Percentiles rank a stretch among this genome's conserved stretches.
Evolutionary conservation across 2,797 vertebrate species (phyloP).

Genomic region (Hydrocynus forskahlii): DNA sequence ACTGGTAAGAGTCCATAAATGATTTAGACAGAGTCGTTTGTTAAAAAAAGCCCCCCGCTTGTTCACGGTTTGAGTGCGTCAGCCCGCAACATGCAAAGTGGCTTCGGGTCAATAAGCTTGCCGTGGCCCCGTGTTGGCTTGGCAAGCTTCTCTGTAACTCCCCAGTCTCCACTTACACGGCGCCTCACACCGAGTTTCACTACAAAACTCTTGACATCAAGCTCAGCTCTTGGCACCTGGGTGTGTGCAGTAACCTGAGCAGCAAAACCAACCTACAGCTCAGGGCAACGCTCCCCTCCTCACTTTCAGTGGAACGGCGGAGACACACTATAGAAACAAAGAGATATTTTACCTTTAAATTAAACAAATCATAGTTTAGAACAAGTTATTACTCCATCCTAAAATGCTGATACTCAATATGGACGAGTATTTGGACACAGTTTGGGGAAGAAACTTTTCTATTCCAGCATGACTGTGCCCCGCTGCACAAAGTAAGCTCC

Average conservation of each 20-base stretch:
- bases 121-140: constrained; percentile 2
- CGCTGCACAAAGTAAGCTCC: too few species aligned
- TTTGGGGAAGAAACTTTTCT: too few species aligned
- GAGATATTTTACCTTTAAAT: not conserved
- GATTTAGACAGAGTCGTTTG: constrained; percentile 15
- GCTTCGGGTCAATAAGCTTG: constrained; percentile 26
- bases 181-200: not conserved
- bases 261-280: not conserved
- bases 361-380: too few species aligned
- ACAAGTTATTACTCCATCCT: too few species aligned
- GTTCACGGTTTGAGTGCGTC: constrained; percentile 4
- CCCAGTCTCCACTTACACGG: constrained; percentile 17
- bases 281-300: not conserved
- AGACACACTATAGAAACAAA: not conserved
- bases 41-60: constrained; percentile 9
- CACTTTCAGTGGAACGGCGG: not conserved
- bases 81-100: constrained; percentile 13
- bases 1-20: constrained; percentile 25
- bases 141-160: constrained; percentile 15
- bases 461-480: too few species aligned
- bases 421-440: too few species aligned
- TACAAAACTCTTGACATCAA: constrained; percentile 36
- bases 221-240: constrained; percentile 13
- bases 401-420: too few species aligned
- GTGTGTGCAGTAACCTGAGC: constrained; percentile 15